phyloP scores from a whole-genome alignment of 2,888 invertebrate species.

The Oxystoma pomonae region DNA sequence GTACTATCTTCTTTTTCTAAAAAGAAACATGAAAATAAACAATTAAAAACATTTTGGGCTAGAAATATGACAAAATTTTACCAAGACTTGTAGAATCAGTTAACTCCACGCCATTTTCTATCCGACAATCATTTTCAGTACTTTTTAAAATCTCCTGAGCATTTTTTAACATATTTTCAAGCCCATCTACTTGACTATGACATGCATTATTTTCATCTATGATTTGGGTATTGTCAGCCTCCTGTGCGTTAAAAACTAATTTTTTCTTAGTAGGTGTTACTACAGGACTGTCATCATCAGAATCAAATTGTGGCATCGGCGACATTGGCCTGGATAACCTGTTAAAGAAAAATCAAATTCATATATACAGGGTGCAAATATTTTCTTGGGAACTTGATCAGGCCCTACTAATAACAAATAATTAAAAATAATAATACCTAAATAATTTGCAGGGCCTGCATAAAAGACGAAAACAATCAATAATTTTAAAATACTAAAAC shows the following conservation, averaged over 20 bases:
- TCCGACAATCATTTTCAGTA: constrained; percentile 29
- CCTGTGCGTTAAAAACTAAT: not conserved
- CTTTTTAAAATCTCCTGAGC: constrained; percentile 20
- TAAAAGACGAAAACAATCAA: no score
- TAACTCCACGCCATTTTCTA: constrained; percentile 40
- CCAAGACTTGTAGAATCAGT: constrained; percentile 41
- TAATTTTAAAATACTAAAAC: no score
- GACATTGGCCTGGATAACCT: constrained; percentile 69
- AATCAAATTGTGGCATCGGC: constrained; percentile 63
- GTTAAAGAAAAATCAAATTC: constrained; percentile 4
- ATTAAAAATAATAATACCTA: no score
- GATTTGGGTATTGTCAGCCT: not conserved
- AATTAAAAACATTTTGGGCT: not conserved
- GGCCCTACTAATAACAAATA: no score
- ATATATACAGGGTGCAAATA: no score
- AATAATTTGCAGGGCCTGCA: no score
- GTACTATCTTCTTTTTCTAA: constrained; percentile 13
- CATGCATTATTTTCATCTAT: not conserved
- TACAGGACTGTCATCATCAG: constrained; percentile 45
- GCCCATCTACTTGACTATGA: constrained; percentile 10
- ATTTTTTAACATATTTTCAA: not conserved
- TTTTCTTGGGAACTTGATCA: no score
- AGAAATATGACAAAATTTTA: no score
- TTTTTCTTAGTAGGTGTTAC: constrained; percentile 15
- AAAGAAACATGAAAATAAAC: not conserved